phyloP scores from a whole-genome alignment of 2,113 vertebrate genomes.

The Hemiscyllium ocellatum region DNA sequence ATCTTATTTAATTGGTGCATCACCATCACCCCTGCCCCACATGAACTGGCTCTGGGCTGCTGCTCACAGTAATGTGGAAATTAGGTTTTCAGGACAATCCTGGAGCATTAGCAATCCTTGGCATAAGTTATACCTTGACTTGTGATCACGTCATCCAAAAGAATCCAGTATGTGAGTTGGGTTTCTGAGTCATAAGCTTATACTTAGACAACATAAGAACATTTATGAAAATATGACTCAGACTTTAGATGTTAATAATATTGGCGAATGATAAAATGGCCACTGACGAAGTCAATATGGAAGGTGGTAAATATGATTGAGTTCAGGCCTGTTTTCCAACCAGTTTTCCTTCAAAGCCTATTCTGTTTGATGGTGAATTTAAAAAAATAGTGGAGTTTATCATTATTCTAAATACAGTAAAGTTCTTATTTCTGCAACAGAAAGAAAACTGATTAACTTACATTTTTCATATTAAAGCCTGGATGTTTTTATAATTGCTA shows the following conservation, averaged over 20 bases:
- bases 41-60: neutral
- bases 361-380: neutral
- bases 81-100: neutral
- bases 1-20: neutral
- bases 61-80: neutral
- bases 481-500: neutral
- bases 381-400: neutral
- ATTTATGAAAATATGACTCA: conserved; percentile 27
- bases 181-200: neutral
- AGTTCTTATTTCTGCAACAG: neutral
- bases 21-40: neutral
- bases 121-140: neutral
- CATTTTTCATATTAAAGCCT: neutral
- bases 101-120: neutral
- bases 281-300: neutral
- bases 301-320: neutral
- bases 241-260: neutral
- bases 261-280: neutral
- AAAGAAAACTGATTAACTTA: neutral
- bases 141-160: neutral
- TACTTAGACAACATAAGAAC: neutral
- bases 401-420: neutral
- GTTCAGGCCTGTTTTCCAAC: neutral
- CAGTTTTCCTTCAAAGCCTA: neutral
- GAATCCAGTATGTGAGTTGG: neutral